A percentile compares a stretch with the other conserved stretches of the same genome.
These are phyloP conservation scores for Spisula solida DNA, from an alignment of 2,888 invertebrate genomes.

Conservation along the genomic window DNA sequence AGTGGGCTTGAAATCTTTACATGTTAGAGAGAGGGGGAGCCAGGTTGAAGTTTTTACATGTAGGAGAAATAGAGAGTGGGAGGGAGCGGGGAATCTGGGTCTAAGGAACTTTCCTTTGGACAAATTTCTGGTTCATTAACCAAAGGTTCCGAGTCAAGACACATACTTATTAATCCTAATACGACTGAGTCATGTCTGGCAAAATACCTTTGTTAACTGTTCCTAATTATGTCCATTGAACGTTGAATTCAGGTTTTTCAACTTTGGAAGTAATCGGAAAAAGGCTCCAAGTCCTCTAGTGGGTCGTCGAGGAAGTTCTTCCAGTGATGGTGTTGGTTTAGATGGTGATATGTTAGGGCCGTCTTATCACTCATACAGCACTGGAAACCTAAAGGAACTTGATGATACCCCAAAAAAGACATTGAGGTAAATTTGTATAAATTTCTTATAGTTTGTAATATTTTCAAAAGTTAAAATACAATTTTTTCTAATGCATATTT, in stretches of 20 bases:
- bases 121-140: too few relatives aligned
- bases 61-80: too few relatives aligned
- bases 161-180: too few relatives aligned
- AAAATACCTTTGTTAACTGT: too few relatives aligned
- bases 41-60: too few relatives aligned
- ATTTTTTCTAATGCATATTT: not conserved
- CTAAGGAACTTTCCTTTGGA: too few relatives aligned
- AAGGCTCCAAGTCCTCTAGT: conserved; percentile 88
- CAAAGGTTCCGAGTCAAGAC: too few relatives aligned
- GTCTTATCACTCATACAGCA: conserved; percentile 94
- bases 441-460: not conserved
- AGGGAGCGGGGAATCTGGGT: too few relatives aligned
- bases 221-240: not conserved
- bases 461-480: not conserved
- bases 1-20: too few relatives aligned
- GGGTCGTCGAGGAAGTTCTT: conserved; percentile 86
- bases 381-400: conserved; percentile 93
- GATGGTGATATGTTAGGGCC: conserved; percentile 59
- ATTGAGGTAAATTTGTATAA: conserved; percentile 41
- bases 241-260: conserved; percentile 92
- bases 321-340: conserved; percentile 86
- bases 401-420: conserved; percentile 75
- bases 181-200: too few relatives aligned
- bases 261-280: conserved; percentile 95
- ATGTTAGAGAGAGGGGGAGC: too few relatives aligned